phyloP scores from a whole-genome alignment of 2,113 vertebrate species.

The Oophaga pumilio region DNA sequence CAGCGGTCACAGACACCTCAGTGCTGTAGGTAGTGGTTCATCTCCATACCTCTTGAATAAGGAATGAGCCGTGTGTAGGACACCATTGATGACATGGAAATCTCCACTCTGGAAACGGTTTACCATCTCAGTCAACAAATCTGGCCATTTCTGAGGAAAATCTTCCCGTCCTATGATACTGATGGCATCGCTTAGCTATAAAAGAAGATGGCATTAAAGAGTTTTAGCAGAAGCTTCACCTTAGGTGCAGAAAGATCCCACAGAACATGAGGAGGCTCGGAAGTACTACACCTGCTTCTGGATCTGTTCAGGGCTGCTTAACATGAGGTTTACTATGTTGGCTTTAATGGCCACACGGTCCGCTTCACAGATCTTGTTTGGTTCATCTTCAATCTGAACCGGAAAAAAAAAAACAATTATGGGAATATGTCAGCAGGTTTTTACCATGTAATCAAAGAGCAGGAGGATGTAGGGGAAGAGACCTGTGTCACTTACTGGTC shows the following conservation, averaged over 20 bases:
- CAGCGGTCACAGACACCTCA: too few relatives aligned
- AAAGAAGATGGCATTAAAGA: not conserved
- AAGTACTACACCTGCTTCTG: constrained; percentile 88
- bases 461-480: too few relatives aligned
- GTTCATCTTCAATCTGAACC: constrained; percentile 93
- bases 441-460: too few relatives aligned
- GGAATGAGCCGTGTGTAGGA: constrained; percentile 94
- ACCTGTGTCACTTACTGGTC: too few relatives aligned
- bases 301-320: constrained; percentile 97
- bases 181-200: constrained; percentile 95
- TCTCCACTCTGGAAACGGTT: constrained; percentile 95
- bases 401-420: constrained; percentile 49
- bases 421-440: too few relatives aligned
- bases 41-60: constrained; percentile 90
- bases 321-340: constrained; percentile 97
- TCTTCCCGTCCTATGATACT: constrained; percentile 97
- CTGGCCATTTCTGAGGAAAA: constrained; percentile 97
- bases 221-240: not conserved
- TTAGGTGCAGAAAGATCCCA: not conserved
- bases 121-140: constrained; percentile 96
- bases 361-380: constrained; percentile 91
- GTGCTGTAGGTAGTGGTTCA: not conserved
- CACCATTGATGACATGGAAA: constrained; percentile 96
- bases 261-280: not conserved
- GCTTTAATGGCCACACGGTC: constrained; percentile 94